Evolutionary conservation across 2,888 invertebrate genomes (phyloP).

Genomic region (Pristionchus mayeri): DNA sequence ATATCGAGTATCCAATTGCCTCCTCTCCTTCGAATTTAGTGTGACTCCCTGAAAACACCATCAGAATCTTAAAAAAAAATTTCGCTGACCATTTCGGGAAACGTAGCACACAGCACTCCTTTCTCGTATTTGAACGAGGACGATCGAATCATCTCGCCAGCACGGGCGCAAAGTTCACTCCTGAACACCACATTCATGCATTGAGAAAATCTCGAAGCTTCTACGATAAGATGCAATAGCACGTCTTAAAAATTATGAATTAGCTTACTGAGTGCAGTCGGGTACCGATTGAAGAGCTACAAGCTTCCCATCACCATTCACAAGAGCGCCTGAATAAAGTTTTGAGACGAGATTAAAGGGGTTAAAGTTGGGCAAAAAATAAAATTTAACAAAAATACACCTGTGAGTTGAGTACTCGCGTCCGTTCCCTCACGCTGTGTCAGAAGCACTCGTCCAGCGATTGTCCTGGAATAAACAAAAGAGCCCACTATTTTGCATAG

Average conservation of each 20-base stretch:
- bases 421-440: slow-evolving; percentile 68
- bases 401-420: slow-evolving; percentile 48
- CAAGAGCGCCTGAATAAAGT: slow-evolving; percentile 60
- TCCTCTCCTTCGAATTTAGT: slow-evolving; percentile 67
- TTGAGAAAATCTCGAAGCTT: too few relatives aligned
- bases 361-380: too few relatives aligned
- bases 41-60: slow-evolving; percentile 58
- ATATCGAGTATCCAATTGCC: slow-evolving; percentile 65
- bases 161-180: slow-evolving; percentile 50
- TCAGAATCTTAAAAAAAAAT: too few relatives aligned
- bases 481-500: too few relatives aligned
- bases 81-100: slow-evolving; percentile 65
- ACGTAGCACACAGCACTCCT: slow-evolving; percentile 66
- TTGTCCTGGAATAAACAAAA: slow-evolving; percentile 52
- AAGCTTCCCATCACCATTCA: slow-evolving; percentile 63
- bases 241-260: too few relatives aligned
- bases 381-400: not conserved
- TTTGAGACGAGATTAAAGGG: not conserved
- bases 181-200: too few relatives aligned
- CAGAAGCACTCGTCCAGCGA: slow-evolving; percentile 67
- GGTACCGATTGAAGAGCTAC: slow-evolving; percentile 57
- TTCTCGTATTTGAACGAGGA: slow-evolving; percentile 64
- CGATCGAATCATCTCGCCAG: slow-evolving; percentile 55
- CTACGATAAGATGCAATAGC: too few relatives aligned
- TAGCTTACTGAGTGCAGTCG: slow-evolving; percentile 47